Base-by-base conservation (phyloP, 2,888 invertebrate genomes). In the Theodoxus fluviatilis region DNA sequence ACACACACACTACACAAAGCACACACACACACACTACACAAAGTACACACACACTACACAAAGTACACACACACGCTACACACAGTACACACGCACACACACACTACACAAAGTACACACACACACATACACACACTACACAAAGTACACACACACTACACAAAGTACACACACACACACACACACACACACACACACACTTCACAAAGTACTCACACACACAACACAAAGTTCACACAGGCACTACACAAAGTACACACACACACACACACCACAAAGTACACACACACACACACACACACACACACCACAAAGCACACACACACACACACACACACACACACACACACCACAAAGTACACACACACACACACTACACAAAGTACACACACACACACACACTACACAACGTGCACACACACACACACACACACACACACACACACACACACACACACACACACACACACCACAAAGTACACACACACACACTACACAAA, bases 341-440 rank as follows among this genome's bases (percentile, higher is more conserved):
- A 61, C 61, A 61, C 61, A 65, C 40, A 65, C 43, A 65, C 3
- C 7, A 7, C 25, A 55, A 15, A 55, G 9, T 22, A 55, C 25
- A 22, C 7, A 12, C 7, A 9, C 12, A 43, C 9, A 43, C 9
- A 43, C 15, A 43, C 43, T 7, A 4, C 7, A 18, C 4, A 4
- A 33, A 59, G 33, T 59, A 4, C 43, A 9, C 43, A 9, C 9
- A 9, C 9, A 66, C 66, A 15, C 66, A 47, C 66, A 22, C 49
- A 67, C 67, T n/a, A n/a, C n/a, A n/a, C n/a, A n/a, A n/a, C n/a
- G n/a, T n/a, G n/a, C n/a, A n/a, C n/a, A n/a, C n/a, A 18, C 33
- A 52, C 52, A 12, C 67, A 67, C 67, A 35, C 67, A 67, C 52
- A 67, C 67, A 67, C 55, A 67, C 52, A 67, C 52, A 67, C 52